These are phyloP conservation scores for Polydrusus cervinus DNA, from an alignment of 2,888 invertebrate genomes.

Conservation along the genomic window DNA sequence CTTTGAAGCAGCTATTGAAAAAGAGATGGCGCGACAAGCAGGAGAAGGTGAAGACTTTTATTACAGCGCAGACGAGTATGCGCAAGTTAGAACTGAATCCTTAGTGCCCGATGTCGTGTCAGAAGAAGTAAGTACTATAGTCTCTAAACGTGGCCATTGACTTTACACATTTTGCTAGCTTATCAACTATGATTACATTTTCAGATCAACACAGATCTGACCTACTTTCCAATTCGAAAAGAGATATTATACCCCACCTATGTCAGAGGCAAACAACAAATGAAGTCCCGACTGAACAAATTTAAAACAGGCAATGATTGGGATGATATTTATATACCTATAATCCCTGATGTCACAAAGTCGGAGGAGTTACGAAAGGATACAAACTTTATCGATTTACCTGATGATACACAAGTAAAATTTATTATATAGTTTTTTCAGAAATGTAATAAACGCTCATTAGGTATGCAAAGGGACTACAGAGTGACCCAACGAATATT, in stretches of 20 bases:
- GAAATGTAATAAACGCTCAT: too few relatives aligned
- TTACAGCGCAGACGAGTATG: slow-evolving; percentile 55
- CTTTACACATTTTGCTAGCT: not conserved
- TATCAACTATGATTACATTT: slow-evolving; percentile 1
- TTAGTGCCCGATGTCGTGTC: slow-evolving; percentile 54
- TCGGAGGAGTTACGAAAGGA: slow-evolving; percentile 74
- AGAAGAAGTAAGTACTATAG: slow-evolving; percentile 53
- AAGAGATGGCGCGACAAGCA: slow-evolving; percentile 43
- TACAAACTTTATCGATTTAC: slow-evolving; percentile 76
- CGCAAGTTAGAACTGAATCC: slow-evolving; percentile 58
- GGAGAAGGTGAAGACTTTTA: slow-evolving; percentile 60
- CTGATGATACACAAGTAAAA: slow-evolving; percentile 74
- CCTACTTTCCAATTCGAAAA: slow-evolving; percentile 60
- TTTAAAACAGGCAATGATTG: slow-evolving; percentile 52
- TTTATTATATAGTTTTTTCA: too few relatives aligned
- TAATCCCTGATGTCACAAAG: slow-evolving; percentile 61
- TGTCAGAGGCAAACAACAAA: slow-evolving; percentile 57
- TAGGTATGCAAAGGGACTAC: too few relatives aligned
- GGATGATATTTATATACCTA: slow-evolving; percentile 56
- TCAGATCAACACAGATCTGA: slow-evolving; percentile 60
- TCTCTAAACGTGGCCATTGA: not conserved
- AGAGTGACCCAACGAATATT: too few relatives aligned
- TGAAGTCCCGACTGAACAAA: slow-evolving; percentile 54
- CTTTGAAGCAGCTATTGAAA: slow-evolving; percentile 44
- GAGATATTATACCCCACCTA: slow-evolving; percentile 61